Evolutionary conservation across 2,797 vertebrate species (phyloP).

Genomic region (Australoheros facetus): DNA sequence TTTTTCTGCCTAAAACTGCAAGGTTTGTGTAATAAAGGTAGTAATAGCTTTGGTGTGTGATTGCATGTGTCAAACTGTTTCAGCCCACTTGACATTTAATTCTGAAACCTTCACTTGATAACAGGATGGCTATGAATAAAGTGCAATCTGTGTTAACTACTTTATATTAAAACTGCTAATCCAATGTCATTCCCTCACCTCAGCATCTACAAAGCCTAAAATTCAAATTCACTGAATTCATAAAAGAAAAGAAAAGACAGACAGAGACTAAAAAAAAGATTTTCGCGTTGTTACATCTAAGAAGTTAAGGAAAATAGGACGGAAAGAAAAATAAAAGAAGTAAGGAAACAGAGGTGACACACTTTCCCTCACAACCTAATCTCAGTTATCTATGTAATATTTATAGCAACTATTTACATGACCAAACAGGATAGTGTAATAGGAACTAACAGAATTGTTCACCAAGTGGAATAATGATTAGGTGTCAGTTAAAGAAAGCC

Average conservation of each 20-base stretch:
- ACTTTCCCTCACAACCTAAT: conserved; percentile 13
- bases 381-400: conserved; percentile 78
- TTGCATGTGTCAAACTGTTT: conserved; percentile 1
- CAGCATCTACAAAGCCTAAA: conserved; percentile 20
- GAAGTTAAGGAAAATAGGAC: not conserved
- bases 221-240: conserved; percentile 31
- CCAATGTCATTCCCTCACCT: conserved; percentile 12
- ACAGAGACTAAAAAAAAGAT: conserved; percentile 1
- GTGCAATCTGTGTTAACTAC: not conserved
- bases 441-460: conserved; percentile 98
- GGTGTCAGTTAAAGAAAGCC: conserved; percentile 99
- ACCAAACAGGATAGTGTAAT: conserved; percentile 87
- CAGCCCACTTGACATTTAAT: conserved; percentile 9
- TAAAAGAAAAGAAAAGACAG: conserved; percentile 5
- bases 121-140: not conserved
- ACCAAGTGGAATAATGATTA: conserved; percentile 99
- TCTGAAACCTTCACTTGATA: conserved; percentile 6
- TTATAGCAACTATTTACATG: conserved; percentile 93
- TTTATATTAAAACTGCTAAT: conserved; percentile 24
- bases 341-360: conserved; percentile 7
- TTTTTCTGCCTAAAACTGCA: not conserved
- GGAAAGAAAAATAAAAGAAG: conserved; percentile 3
- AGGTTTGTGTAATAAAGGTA: not conserved
- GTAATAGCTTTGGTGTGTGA: conserved; percentile 4
- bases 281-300: not conserved